Base-by-base conservation (phyloP, 1,140 invertebrate genomes). In the Leguminivora glycinivorella region DNA sequence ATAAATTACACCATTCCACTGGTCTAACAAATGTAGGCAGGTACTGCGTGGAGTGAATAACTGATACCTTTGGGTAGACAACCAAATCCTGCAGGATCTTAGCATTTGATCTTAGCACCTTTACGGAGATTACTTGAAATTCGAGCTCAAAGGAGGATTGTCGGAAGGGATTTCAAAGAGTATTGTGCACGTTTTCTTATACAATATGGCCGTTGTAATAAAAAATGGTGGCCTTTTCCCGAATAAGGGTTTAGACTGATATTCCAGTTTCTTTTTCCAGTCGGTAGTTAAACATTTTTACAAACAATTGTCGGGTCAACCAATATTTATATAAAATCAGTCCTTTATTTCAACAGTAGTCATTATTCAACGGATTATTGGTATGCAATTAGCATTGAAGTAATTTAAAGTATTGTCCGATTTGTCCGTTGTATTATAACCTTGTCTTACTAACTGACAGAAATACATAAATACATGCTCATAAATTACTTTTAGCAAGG, bases 81-180 rank as follows among this genome's bases (percentile, higher is more conserved):
- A 17, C 58, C 26, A 63, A 63, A 63, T 29, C 26, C 58, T 5
- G 25, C 12, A 12, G 58, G 58, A 34, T 63, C 10, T 60, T 60
- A 60, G 56, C 24, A 60, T 26, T 60, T 29, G 56, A 60, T 60
- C 58, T 63, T 29, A 29, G 58, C 58, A 63, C 58, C 58, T 63
- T 29, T 26, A 29, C 58, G 14, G 29, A 31, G 58, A 63, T 63
- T 63, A 63, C 26, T 29, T 9, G 58, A 63, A 34, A 63, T 63
- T 63, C 29, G 58, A 63, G 26, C 58, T 63, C 58, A 63, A 63
- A 63, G 58, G 26, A 9, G 24, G 22, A 26, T 60, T 60, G 43
- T 47, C 43, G 56, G 56, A 26, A 31, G n/a, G 58, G 25, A 29
- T 63, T 29, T 25, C 56, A 31, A 52, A 52, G 26, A 12, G 26